Base-by-base conservation (phyloP, 2,797 vertebrate species). In the Argyrosomus regius region DNA sequence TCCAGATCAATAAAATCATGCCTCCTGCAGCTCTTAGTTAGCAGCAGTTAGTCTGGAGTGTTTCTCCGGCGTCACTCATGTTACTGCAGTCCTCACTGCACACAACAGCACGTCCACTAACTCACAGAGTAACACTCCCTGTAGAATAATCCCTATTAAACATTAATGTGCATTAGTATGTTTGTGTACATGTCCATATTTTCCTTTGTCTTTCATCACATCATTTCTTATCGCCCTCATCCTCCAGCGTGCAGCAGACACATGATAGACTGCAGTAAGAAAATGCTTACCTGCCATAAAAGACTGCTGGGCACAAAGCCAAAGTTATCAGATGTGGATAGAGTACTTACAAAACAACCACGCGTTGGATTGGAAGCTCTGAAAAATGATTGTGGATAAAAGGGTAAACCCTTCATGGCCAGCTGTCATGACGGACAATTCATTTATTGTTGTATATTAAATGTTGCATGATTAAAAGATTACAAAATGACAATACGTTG, bases 211-310 rank as follows among this genome's bases (percentile, higher is more conserved):
- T 39, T 39, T 39, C 13, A n/a, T 41, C 39, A 5, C 20, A 43
- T 43, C 8, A 24, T 57, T 28, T 17, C 3, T 46, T 50, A 46
- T 6, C 24, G 39, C 52, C 20, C 20, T 60, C 18, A 41, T 20
- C 66, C 17, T 54, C n/a, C 39, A 56, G 31, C 24, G 18, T 22
- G 39, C 22, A 43, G 14, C 2, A 28, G 24, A 50, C n/a, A 13
- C 11, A 24, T 13, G 11, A 53, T 24, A 67, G 35, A 69, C 39
- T 41, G 66, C 52, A 45, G 52, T 28, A 60, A 60, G 10, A 41
- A 57, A 59, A 59, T 52, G 65, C 39, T 68, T 68, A 56, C 52
- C 65, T 68, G 35, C 16, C 39, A 68, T 68, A 56, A 68, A 68
- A 26, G 35, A n/a, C 26, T 56, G 6, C n/a, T 43, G 41, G 66